These are phyloP conservation scores for Baronia brevicornis DNA, from an alignment of 2,888 invertebrate species.

Conservation along the genomic window DNA sequence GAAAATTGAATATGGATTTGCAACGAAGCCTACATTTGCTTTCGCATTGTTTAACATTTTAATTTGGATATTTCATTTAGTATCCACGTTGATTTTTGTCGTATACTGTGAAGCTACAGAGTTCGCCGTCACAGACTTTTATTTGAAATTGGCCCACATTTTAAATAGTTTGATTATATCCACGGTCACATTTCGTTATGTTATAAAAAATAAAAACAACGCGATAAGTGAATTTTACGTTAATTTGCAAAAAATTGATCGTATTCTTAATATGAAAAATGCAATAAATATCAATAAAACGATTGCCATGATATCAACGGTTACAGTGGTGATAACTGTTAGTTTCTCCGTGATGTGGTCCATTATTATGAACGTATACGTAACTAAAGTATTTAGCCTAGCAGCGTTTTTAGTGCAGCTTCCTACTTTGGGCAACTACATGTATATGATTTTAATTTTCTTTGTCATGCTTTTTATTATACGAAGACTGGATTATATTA, in stretches of 20 bases:
- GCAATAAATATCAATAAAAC: conserved; percentile 26
- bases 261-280: conserved; percentile 30
- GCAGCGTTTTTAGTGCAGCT: conserved; percentile 22
- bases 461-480: conserved; percentile 30
- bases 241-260: conserved; percentile 47
- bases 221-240: conserved; percentile 37
- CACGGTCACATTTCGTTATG: conserved; percentile 29
- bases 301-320: conserved; percentile 18
- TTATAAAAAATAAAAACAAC: conserved; percentile 16
- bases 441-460: conserved; percentile 31
- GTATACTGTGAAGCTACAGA: conserved; percentile 24
- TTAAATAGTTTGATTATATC: conserved; percentile 27
- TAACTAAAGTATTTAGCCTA: conserved; percentile 26
- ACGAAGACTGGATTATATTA: conserved; percentile 32
- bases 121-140: conserved; percentile 23
- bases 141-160: conserved; percentile 30
- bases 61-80: conserved; percentile 29
- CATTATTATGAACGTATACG: conserved; percentile 23
- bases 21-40: conserved; percentile 29
- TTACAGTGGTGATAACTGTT: conserved; percentile 10
- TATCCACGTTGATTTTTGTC: conserved; percentile 22
- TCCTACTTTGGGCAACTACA: conserved; percentile 24
- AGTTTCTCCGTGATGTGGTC: conserved; percentile 19
- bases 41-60: conserved; percentile 32
- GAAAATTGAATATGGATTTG: conserved; percentile 37